Percentiles rank a stretch among this genome's conserved stretches.
Conservation (phyloP, 2,888 invertebrate genomes). For the Thereva unica region DNA sequence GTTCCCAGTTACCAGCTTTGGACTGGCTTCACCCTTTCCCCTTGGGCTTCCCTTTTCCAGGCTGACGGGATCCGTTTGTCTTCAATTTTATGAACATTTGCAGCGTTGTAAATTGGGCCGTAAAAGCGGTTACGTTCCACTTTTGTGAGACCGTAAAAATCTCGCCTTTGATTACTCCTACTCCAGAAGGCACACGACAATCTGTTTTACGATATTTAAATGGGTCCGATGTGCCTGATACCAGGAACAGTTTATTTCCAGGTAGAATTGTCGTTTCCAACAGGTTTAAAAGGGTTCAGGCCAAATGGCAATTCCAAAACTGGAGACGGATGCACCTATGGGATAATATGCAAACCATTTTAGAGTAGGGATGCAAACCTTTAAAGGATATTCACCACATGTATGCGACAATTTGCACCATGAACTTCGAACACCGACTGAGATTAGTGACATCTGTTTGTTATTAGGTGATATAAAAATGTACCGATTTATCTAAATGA, state of each 20-base stretch:
- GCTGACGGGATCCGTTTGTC: slow-evolving; percentile 22
- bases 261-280: no score
- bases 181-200: no score
- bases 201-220: no score
- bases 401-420: neutral
- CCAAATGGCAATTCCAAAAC: neutral
- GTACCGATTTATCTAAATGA: neutral
- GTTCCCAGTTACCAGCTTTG: neutral
- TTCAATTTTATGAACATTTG: slow-evolving; percentile 38
- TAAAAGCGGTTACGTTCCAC: slow-evolving; percentile 34
- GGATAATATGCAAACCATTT: neutral
- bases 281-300: no score
- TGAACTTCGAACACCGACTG: no score
- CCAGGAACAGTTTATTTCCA: no score
- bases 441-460: slow-evolving; percentile 34
- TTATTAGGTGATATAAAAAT: slow-evolving; percentile 24
- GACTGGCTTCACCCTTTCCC: neutral
- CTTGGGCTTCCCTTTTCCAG: no score
- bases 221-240: no score
- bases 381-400: slow-evolving; percentile 19
- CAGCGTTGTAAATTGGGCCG: slow-evolving; percentile 38
- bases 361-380: slow-evolving; percentile 34
- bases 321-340: neutral
- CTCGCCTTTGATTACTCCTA: neutral
- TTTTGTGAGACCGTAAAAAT: slow-evolving; percentile 18